Conservation (phyloP, 2,113 vertebrate genomes). For the Phalacrocorax brasilianus region DNA sequence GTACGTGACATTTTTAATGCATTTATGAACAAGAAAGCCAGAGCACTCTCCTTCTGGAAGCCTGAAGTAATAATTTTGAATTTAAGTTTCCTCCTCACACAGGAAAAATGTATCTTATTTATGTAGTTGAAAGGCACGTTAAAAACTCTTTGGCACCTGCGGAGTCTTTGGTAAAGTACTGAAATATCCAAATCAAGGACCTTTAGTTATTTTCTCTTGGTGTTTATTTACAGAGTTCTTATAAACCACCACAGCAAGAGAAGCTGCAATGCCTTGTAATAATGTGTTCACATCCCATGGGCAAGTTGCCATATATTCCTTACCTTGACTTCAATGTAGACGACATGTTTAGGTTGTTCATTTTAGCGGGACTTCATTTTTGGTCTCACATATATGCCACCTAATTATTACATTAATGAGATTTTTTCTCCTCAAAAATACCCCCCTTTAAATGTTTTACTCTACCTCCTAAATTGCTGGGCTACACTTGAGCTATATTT, state of each 20-base stretch:
- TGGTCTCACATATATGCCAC: background rate
- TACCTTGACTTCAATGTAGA: background rate
- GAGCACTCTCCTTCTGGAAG: background rate
- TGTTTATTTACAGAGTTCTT: background rate
- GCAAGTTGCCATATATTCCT: background rate
- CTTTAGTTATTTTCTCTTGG: background rate
- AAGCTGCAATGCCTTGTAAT: background rate
- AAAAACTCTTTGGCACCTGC: background rate
- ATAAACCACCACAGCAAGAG: background rate
- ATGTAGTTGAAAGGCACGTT: background rate
- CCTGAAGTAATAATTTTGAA: background rate
- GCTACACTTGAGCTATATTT: background rate
- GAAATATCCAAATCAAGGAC: background rate
- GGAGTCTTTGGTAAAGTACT: background rate
- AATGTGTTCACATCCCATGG: background rate
- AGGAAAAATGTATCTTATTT: background rate
- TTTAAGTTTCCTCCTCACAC: background rate
- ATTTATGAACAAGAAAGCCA: background rate
- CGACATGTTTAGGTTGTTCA: background rate
- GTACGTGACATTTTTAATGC: background rate
- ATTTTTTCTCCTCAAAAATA: background rate
- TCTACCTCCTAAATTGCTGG: background rate
- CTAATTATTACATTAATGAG: background rate
- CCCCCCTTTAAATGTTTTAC: background rate
- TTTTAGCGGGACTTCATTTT: background rate